Evolutionary conservation across 2,113 vertebrate genomes (phyloP).

Genomic region (Probosciger aterrimus): DNA sequence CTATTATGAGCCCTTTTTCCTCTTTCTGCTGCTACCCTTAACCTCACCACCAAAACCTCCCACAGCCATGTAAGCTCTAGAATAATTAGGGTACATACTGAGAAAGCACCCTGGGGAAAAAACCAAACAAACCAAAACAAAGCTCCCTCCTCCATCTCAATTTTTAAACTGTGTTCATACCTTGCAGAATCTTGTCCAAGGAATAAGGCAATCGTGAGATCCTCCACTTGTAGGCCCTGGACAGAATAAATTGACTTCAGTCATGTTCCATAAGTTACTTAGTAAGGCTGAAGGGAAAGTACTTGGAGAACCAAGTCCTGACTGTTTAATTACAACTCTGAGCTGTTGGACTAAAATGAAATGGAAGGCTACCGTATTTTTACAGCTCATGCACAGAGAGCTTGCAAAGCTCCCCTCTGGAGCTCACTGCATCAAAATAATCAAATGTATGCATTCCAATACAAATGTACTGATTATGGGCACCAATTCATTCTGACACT

Average conservation of each 20-base stretch:
- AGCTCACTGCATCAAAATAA: not conserved
- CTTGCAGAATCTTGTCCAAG: conserved; percentile 96
- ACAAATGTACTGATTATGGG: not conserved
- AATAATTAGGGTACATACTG: not conserved
- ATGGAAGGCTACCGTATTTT: not conserved
- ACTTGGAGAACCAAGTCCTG: not conserved
- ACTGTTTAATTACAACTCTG: not conserved
- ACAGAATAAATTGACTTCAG: not conserved
- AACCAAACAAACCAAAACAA: not conserved
- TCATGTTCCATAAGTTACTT: rapidly evolving
- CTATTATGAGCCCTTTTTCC: not conserved
- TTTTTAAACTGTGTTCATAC: conserved; percentile 61
- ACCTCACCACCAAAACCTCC: not conserved
- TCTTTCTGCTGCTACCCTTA: not conserved
- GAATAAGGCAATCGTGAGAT: conserved; percentile 85
- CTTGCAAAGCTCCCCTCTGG: not conserved
- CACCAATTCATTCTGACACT: not conserved
- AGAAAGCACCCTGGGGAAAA: not conserved
- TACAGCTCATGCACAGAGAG: not conserved
- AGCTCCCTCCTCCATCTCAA: not conserved
- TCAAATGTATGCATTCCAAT: not conserved
- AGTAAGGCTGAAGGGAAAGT: not conserved
- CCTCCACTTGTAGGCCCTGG: conserved; percentile 77
- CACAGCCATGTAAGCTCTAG: not conserved
- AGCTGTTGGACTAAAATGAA: not conserved